A percentile compares a stretch with the other conserved stretches of the same genome.
phyloP scores from a whole-genome alignment of 1,140 invertebrate species.

The Lepidurus arcticus region DNA sequence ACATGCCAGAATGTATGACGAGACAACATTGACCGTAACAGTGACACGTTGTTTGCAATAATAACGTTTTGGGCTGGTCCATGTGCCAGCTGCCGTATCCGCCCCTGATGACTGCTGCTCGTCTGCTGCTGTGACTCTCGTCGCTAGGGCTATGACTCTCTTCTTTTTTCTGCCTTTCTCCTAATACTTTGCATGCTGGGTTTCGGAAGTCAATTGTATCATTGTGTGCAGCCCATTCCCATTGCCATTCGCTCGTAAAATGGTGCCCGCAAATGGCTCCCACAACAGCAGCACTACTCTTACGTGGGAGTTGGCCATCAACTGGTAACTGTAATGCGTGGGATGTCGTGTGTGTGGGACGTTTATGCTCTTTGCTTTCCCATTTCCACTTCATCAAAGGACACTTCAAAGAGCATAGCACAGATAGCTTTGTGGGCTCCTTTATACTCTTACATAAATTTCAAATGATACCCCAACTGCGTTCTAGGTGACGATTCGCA shows the following conservation, averaged over 20 bases:
- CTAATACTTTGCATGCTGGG: background rate
- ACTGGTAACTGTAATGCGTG: background rate
- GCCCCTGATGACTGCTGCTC: slow-evolving; percentile 8
- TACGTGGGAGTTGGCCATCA: slow-evolving; percentile 9
- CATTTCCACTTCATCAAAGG: slow-evolving; percentile 22
- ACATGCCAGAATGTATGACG: background rate
- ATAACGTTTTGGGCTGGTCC: slow-evolving; percentile 12
- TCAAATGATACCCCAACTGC: too few species aligned
- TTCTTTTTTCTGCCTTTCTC: background rate
- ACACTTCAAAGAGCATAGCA: background rate
- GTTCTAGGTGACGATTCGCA: too few species aligned
- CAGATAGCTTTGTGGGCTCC: too few species aligned
- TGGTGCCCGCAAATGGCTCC: background rate
- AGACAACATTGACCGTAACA: background rate
- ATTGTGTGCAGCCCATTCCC: background rate
- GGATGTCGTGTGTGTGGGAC: background rate
- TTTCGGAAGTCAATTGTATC: slow-evolving; percentile 18
- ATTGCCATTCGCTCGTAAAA: slow-evolving; percentile 4
- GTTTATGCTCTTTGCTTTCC: background rate
- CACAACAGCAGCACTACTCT: background rate
- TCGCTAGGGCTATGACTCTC: slow-evolving; percentile 1
- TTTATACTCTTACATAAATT: too few species aligned
- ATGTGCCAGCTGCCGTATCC: slow-evolving; percentile 14
- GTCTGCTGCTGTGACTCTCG: background rate
- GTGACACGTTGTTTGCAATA: slow-evolving; percentile 18